Evolutionary conservation across 2,113 vertebrate genomes (phyloP).

Genomic region (Eudorcas thomsonii): DNA sequence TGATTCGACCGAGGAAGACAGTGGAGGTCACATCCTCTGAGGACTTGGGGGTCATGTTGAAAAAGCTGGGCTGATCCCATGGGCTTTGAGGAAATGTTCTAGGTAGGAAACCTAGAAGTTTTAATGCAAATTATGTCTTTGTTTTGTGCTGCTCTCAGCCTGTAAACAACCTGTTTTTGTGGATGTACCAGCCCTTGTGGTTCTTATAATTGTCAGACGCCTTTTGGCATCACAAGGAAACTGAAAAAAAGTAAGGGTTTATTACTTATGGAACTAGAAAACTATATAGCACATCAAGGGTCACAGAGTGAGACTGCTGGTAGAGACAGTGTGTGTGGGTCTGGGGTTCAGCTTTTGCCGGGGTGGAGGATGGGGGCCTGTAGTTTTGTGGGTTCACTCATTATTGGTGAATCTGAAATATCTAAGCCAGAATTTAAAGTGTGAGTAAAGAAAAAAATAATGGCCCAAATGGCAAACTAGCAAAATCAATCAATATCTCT

Average conservation of each 20-base stretch:
- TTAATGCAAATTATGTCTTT: background rate
- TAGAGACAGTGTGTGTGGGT: background rate
- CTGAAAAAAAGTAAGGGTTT: background rate
- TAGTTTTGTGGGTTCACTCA: background rate
- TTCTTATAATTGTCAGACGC: background rate
- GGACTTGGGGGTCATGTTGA: background rate
- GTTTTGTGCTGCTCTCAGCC: background rate
- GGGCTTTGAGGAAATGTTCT: background rate
- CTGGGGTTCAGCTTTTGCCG: background rate
- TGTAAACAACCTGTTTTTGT: background rate
- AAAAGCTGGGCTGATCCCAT: background rate
- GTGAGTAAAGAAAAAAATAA: background rate
- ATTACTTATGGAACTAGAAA: background rate
- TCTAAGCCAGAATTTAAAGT: background rate
- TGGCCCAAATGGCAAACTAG: background rate
- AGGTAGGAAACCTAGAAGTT: background rate
- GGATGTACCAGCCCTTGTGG: background rate
- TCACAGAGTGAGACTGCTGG: background rate
- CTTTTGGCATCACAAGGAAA: background rate
- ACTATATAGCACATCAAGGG: background rate
- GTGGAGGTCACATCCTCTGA: background rate
- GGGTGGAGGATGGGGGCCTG: background rate
- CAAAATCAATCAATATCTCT: background rate
- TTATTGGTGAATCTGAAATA: background rate
- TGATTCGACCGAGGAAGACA: background rate